Base-by-base conservation (phyloP, 1,140 invertebrate species). In the Dendroctonus valens region DNA sequence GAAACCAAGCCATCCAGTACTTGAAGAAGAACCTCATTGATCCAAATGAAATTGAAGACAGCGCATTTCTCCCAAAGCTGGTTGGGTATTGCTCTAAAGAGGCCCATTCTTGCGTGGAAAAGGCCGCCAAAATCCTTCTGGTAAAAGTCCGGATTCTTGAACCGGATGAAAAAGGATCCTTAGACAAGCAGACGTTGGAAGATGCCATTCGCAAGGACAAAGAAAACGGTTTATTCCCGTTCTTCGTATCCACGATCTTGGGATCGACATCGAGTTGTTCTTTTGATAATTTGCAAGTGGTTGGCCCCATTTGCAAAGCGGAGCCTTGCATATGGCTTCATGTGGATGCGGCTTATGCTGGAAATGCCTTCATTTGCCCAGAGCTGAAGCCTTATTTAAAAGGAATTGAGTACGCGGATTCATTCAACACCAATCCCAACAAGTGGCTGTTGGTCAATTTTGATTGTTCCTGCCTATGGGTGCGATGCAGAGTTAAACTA, bases 11-110 rank as follows among this genome's bases (percentile, higher is more conserved):
- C 3, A 92, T 98, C 46, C 85, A 86, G 70, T 83, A 87, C 65
- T 78, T 95, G 7, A 91, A 91, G 73, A 79, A 82, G 54, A 81
- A 84, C 14, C 14, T 53, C 26, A 42, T 41, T 15, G 44, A 41
- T 3, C 83, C 88, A 69, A 86, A 88, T 3, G 86, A 92, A 14
- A 79, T 90, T 7, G 89, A 93, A 69, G 91, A 94, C 71, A 94
- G 96, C 77, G 90, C 91, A 2, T 87, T 95, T 67, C 79, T 96
- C 37, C 91, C 93, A 9, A 84, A 92, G 67, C 84, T 99, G 0
- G 94, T 98, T 37, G 94, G 89, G 51, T 99, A 99, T 77, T 97
- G 95, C 74, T 98, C 96, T 0, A 94, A 97, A 77, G 91, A 93
- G 83, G 93, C 95, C 0, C 95, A 98, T 79, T 97, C 94, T 0